phyloP scores from a whole-genome alignment of 1,140 invertebrate genomes.

The Drosophila albomicans region DNA sequence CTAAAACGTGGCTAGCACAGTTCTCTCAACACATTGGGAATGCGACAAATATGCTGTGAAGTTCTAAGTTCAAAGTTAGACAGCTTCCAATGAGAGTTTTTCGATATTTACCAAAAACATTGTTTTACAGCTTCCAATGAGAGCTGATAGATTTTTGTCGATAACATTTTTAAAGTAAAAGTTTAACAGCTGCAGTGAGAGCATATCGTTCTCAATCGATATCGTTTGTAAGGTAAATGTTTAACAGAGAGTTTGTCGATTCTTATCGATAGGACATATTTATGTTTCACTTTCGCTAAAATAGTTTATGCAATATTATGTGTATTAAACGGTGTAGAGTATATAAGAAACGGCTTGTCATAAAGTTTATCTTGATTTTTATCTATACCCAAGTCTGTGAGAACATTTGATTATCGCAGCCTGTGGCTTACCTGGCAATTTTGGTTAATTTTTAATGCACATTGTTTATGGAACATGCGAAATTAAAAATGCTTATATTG shows the following conservation, averaged over 20 bases:
- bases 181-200: no score
- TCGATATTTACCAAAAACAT: no score
- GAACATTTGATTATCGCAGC: slow-evolving; percentile 27
- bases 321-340: slow-evolving; percentile 3
- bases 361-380: neutral
- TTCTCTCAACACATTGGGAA: neutral
- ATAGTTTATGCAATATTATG: no score
- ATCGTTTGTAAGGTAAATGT: no score
- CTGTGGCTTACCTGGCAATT: slow-evolving; percentile 16
- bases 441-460: slow-evolving; percentile 33
- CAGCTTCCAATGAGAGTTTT: no score
- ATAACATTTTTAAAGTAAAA: no score
- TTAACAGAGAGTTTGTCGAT: no score
- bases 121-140: no score
- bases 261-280: no score
- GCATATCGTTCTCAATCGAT: no score
- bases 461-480: slow-evolving; percentile 60
- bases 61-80: neutral
- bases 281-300: no score
- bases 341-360: neutral
- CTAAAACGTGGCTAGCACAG: slow-evolving; percentile 11
- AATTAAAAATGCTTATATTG: slow-evolving; percentile 67
- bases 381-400: neutral
- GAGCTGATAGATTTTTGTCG: no score
- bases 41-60: neutral